Percentiles rank a stretch among this genome's conserved stretches.
Evolutionary conservation across 1,140 invertebrate genomes (phyloP).

Genomic region (Platyscapa corneri): DNA sequence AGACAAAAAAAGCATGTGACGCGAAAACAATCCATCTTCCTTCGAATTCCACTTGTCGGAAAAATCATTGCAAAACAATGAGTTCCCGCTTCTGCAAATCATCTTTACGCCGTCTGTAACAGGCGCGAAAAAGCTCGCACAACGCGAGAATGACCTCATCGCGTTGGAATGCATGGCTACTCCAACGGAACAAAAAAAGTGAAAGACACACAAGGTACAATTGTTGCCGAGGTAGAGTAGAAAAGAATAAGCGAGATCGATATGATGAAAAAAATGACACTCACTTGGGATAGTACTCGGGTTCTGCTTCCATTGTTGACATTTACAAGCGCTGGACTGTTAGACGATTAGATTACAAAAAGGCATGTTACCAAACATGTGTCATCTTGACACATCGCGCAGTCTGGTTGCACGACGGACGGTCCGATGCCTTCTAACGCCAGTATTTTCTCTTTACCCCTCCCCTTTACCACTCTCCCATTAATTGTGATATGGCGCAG

Average conservation of each 20-base stretch:
- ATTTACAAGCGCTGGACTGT: slow-evolving; percentile 30
- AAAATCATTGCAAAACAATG: neutral
- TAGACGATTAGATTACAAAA: slow-evolving; percentile 44
- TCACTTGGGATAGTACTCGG: slow-evolving; percentile 46
- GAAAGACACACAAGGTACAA: neutral
- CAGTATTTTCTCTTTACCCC: neutral
- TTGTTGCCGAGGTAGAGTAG: no score
- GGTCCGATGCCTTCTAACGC: slow-evolving; percentile 1
- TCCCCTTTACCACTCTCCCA: neutral
- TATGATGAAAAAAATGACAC: slow-evolving; percentile 6
- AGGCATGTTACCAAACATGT: slow-evolving; percentile 57
- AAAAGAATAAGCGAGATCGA: neutral
- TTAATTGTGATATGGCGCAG: neutral
- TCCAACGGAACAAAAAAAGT: neutral
- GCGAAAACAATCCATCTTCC: neutral
- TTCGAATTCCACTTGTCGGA: neutral
- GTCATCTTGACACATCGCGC: slow-evolving; percentile 62
- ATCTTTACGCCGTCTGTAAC: neutral
- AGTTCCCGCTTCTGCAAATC: neutral
- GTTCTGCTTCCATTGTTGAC: slow-evolving; percentile 35
- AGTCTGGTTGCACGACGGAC: neutral
- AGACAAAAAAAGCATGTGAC: neutral
- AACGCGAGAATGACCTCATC: slow-evolving; percentile 8
- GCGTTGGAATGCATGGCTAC: neutral
- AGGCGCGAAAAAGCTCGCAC: neutral